These are phyloP conservation scores for Aphyosemion australe DNA, from an alignment of 2,113 vertebrate species.

Conservation along the genomic window DNA sequence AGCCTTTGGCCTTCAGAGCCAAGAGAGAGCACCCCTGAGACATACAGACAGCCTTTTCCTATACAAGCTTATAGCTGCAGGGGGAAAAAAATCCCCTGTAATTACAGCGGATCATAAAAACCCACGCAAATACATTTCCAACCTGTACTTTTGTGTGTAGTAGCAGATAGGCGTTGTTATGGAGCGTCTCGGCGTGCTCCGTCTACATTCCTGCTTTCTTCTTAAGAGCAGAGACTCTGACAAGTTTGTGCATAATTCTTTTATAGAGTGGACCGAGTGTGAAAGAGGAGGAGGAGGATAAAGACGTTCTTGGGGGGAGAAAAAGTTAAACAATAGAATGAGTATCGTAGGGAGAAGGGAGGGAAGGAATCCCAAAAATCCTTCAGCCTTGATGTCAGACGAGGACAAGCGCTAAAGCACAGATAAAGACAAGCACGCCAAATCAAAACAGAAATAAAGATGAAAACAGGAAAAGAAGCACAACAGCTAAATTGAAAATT, in stretches of 20 bases:
- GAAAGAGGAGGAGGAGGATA: conserved; percentile 19
- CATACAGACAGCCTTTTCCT: conserved; percentile 22
- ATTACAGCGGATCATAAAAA: conserved; percentile 52
- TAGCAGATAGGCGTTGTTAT: not conserved
- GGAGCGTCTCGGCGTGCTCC: conserved; percentile 2
- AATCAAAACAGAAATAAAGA: not conserved
- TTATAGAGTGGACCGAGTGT: conserved; percentile 31
- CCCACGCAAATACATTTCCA: conserved; percentile 19
- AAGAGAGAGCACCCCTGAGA: conserved; percentile 36
- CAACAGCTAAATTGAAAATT: conserved; percentile 23
- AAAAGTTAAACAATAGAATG: conserved; percentile 25
- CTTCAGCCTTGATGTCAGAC: conserved; percentile 33
- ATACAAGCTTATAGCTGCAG: conserved; percentile 47
- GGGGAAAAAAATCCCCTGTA: conserved; percentile 41
- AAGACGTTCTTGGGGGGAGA: conserved; percentile 1
- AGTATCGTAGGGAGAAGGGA: conserved; percentile 41
- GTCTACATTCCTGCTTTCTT: conserved; percentile 3
- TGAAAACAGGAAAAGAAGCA: not conserved
- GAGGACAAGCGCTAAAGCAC: conserved; percentile 22
- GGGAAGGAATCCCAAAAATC: conserved; percentile 63
- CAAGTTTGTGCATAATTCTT: conserved; percentile 1
- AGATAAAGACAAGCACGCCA: not conserved
- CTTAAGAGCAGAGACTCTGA: not conserved
- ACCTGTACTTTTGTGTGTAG: conserved; percentile 32
- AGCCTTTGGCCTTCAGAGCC: conserved; percentile 42